A percentile compares a stretch with the other conserved stretches of the same genome.
Conservation (phyloP, 2,888 invertebrate species). For the Cryptophagus acutangulus region DNA sequence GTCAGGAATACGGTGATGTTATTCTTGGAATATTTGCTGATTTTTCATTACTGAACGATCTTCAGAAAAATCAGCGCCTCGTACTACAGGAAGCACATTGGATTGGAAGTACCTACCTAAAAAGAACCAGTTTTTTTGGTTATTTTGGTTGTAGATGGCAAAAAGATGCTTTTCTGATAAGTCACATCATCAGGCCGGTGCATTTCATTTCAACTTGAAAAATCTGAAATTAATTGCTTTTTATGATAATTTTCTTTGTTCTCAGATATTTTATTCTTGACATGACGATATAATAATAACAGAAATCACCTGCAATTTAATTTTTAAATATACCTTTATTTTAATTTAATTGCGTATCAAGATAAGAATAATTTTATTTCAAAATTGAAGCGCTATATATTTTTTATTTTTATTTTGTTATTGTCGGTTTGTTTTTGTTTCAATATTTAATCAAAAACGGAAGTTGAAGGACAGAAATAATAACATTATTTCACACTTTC, state of each 20-base stretch:
- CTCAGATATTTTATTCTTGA: background rate
- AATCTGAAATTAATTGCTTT: conserved; percentile 6
- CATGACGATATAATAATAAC: conserved; percentile 3
- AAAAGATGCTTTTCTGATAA: conserved; percentile 8
- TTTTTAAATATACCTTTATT: conserved; percentile 1
- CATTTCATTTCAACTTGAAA: conserved; percentile 4
- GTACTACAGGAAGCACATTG: background rate
- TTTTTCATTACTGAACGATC: too few species aligned
- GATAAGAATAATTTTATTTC: too few species aligned
- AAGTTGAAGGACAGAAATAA: too few species aligned
- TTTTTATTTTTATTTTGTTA: too few species aligned
- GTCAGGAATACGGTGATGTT: conserved; percentile 4
- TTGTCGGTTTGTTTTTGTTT: too few species aligned
- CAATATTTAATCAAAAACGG: too few species aligned
- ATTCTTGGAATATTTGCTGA: conserved; percentile 1
- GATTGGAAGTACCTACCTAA: conserved; percentile 2
- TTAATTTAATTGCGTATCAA: conserved; percentile 2
- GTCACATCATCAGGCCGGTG: conserved; percentile 6
- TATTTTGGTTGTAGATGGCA: background rate
- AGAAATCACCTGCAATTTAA: conserved; percentile 1
- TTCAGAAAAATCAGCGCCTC: too few species aligned
- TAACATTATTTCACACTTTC: too few species aligned
- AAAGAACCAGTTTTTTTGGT: too few species aligned
- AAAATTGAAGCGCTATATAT: too few species aligned
- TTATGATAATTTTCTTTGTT: conserved; percentile 9